Base-by-base conservation (phyloP, 2,113 vertebrate genomes). In the Petaurus breviceps region DNA sequence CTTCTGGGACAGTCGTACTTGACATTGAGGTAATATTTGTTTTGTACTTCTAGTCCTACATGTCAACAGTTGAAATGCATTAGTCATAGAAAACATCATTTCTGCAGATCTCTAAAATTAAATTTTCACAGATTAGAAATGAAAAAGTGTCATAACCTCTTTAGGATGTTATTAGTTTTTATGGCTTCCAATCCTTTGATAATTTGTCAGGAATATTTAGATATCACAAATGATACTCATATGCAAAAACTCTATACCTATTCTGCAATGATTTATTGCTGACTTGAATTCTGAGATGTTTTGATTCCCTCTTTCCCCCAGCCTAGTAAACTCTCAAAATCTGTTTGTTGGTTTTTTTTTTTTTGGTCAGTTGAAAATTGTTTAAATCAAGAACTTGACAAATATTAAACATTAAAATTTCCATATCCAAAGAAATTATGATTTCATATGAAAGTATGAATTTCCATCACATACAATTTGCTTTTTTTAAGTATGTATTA, bases 121-220 rank as follows among this genome's bases (percentile, higher is more conserved):
- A 93, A 96, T 96, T 52, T 52, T 49, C 89, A 93, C 92, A 92
- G 92, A 89, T 89, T 91, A 93, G 0, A 51, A 97, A 61, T 54
- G 25, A 51, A 57, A 19, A 92, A 25, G 89, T 97, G 49, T 93
- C 57, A 52, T 43, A 68, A 46, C 1, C 57, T 93, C 57, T 53
- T 90, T 49, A 50, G 68, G 90, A 92, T 96, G 84, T 54, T 61
- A 54, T 3, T 84, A 4, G 52, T 91, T 92, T 57, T 90, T 95
- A 22, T 10, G 84, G 61, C 61, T 93, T 96, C 96, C 96, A 96
- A 93, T 54, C 14, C 84, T 95, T 51, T 89, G 37, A 89, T 57
- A 31, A 1, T 89, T 92, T 95, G 91, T 97, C 91, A 95, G 92
- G 61, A 51, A 95, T 92, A 96, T 43, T 94, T 95, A 93, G 95